Base-by-base conservation (phyloP, 2,888 invertebrate species). In the Deilephila elpenor region DNA sequence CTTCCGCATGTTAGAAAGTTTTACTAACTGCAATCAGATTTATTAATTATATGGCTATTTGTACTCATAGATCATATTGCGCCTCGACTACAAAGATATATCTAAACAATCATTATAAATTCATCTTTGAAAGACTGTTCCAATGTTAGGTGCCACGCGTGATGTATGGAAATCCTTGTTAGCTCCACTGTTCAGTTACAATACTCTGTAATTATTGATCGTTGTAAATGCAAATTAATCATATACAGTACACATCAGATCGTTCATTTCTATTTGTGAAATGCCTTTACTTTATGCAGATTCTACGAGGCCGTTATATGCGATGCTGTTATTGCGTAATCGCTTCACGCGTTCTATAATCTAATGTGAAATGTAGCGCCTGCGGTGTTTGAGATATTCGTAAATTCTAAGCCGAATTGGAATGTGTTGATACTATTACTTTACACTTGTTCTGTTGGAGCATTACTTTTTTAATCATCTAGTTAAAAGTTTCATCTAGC, bases 141-240 rank as follows among this genome's bases (percentile, higher is more conserved):
- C 44, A 67, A 67, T 67, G 37, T 64, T 64, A 5, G 20, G 44
- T 67, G 51, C 67, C 44, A 25, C 20, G 6, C 14, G 25, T 67
- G 51, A 67, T 51, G 5, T 51, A 67, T 51, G 67, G 25, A 17
- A 51, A 51, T 67, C 67, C 44, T 51, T 17, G 67, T 67, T 67
- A 67, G 67, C 25, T 25, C 51, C 25, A 67, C 67, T 51, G 51
- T 67, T 67, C 67, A 3, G 37, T 64, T 64, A 64, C 67, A 67
- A 51, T 67, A 25, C 67, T 17, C 67, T 51, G 14, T 67, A 67
- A 67, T 67, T 67, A 67, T 51, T 44, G 25, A 44, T 67, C 20
- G 64, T 67, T 67, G 64, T 44, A 67, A n/a, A 51, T 67, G 64
- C 20, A 67, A 67, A 67, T 67, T 67, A 67, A 67, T 67, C 44